Evolutionary conservation across 2,113 vertebrate genomes (phyloP).

Genomic region (Trematocara variabile): DNA sequence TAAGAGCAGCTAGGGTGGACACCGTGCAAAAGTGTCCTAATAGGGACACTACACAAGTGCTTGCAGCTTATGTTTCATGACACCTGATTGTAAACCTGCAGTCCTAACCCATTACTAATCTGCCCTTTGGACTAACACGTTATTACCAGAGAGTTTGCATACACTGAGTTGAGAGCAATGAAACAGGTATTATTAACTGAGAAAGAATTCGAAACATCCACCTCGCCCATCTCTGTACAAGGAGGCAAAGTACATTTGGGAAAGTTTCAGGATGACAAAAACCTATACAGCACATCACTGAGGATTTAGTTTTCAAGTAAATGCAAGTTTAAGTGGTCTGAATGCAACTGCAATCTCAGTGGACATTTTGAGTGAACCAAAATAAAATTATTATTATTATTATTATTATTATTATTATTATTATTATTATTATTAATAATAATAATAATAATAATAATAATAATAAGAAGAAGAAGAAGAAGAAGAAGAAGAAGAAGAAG

Average conservation of each 20-base stretch:
- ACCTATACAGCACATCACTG: neutral
- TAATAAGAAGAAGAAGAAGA: no score
- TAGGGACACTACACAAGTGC: constrained; percentile 12
- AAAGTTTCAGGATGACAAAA: neutral
- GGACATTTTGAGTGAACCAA: neutral
- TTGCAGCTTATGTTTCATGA: constrained; percentile 19
- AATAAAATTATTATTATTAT: no score
- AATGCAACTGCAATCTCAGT: neutral
- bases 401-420: no score
- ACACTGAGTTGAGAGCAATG: neutral
- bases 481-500: no score
- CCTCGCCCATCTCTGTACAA: neutral
- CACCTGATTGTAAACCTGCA: constrained; percentile 21
- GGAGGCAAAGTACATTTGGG: neutral
- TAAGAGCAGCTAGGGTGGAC: neutral
- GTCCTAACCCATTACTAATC: constrained; percentile 19
- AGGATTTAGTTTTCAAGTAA: neutral
- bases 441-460: no score
- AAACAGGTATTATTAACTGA: constrained; percentile 12
- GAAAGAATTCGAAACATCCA: constrained; percentile 46
- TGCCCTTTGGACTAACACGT: constrained; percentile 14
- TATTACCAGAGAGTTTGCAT: neutral
- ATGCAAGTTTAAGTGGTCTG: neutral
- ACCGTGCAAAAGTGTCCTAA: neutral
- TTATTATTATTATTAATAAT: no score